Evolutionary conservation across 2,888 invertebrate genomes (phyloP), one percentile per base, ranked within the genome.

Genomic region (Brachycybe producta): DNA sequence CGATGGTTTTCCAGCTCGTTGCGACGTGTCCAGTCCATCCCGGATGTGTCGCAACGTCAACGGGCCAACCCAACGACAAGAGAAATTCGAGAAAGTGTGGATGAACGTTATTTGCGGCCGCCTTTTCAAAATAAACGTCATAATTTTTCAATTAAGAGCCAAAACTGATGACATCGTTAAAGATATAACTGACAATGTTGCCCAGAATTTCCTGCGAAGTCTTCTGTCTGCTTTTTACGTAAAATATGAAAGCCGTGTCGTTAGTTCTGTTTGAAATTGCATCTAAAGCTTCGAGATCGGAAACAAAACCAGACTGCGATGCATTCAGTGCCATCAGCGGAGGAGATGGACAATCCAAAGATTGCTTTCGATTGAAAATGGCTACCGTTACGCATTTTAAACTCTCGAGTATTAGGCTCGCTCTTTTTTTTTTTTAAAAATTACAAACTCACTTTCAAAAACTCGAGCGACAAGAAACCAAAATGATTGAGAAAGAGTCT

Each of bases 401-500:
- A 15, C 7, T 17, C 17, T 13, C 17, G 28, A 50, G 34, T 24
- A 17, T 19, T 28, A 49, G 23, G 27, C 8, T 26, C 15, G 43
- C 24, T 13, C 24, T 21, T 38, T 39, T 24, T 24, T 36, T 19
- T 13, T 5, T 26, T 27, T 21, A n/a, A 28, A 30, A 36, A 38
- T 28, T 24, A n/a, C 61, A 51, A 13, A 19, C 59, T 58, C 56
- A 72, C 74, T 64, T 73, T 73, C 32, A 73, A 67, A 34, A 80
- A 78, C 49, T 71, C 70, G 32, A 72, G 61, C 5, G 73, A 71
- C 17, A 97, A 70, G 61, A 94, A 84, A 1, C 97, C 97, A 67
- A 97, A 91, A 68, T 97, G 92, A 2, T 94, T 91, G 17, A 98
- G 72, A 66, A 98, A 91, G 24, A 97, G 72, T 44, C 97, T 75